These are phyloP conservation scores for Cheiracanthium punctorium DNA, from an alignment of 2,888 invertebrate species.

Conservation along the genomic window DNA sequence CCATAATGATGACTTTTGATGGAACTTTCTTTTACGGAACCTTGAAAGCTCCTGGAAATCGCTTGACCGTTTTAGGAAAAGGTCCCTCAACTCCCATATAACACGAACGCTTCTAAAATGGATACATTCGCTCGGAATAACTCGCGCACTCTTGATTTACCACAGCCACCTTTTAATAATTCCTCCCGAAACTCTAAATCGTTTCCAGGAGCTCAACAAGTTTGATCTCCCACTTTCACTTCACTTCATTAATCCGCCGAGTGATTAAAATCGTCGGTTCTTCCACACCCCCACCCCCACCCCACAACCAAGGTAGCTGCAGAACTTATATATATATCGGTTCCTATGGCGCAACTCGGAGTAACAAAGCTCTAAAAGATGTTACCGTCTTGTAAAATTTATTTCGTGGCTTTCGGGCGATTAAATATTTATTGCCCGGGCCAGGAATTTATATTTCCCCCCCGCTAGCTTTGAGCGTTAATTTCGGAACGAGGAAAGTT, in stretches of 20 bases:
- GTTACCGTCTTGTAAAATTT: conserved; percentile 36
- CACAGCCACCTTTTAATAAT: background rate
- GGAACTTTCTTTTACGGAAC: background rate
- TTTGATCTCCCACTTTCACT: conserved; percentile 19
- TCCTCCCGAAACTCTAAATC: conserved; percentile 15
- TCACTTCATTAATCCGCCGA: conserved; percentile 33
- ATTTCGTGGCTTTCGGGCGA: conserved; percentile 48
- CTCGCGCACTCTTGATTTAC: background rate
- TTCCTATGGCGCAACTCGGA: conserved; percentile 23
- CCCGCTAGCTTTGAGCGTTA: conserved; percentile 14
- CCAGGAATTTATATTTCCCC: conserved; percentile 43
- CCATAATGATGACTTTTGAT: too few species aligned
- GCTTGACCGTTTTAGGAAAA: background rate
- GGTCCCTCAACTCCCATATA: background rate
- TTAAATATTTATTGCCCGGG: conserved; percentile 58
- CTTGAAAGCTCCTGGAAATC: background rate
- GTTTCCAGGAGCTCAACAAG: conserved; percentile 23
- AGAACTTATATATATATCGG: conserved; percentile 45
- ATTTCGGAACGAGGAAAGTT: conserved; percentile 10
- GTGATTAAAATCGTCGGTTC: conserved; percentile 31
- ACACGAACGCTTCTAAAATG: background rate
- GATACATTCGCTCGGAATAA: background rate
- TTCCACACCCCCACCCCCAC: background rate
- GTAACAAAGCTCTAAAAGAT: conserved; percentile 50
- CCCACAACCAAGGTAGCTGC: background rate